A percentile compares a stretch with the other conserved stretches of the same genome.
phyloP scores from a whole-genome alignment of 2,797 vertebrate species.

The Crax fasciolata region DNA sequence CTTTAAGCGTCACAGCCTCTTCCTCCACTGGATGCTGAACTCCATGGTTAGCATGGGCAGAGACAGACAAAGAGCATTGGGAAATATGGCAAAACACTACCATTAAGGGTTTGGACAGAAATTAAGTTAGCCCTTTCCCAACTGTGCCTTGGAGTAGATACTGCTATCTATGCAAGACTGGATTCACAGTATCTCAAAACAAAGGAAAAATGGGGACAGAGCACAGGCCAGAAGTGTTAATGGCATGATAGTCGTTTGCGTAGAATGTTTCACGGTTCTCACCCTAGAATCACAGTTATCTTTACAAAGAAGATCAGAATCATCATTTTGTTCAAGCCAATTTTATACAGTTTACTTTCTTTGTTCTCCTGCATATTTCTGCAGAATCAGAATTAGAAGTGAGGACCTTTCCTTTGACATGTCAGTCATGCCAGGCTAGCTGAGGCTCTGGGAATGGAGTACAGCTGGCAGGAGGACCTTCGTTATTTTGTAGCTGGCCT shows the following conservation, averaged over 20 bases:
- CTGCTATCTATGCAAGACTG: background rate
- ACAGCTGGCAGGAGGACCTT: background rate
- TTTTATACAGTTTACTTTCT: background rate
- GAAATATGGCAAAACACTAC: accelerated
- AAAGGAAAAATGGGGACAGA: background rate
- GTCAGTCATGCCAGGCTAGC: background rate
- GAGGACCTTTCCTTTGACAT: background rate
- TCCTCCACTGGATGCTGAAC: background rate
- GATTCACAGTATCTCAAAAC: background rate
- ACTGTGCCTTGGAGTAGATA: background rate
- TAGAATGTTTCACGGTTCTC: background rate
- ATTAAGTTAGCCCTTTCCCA: background rate
- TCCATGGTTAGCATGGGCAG: background rate
- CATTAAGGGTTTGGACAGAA: background rate
- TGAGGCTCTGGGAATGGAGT: background rate
- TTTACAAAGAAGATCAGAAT: background rate
- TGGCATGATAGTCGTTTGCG: background rate
- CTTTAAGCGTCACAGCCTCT: background rate
- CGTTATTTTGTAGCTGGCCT: background rate
- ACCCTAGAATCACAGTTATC: background rate
- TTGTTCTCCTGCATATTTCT: background rate
- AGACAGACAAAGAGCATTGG: background rate
- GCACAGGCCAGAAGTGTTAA: background rate
- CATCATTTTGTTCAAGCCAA: background rate
- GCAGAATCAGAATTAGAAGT: background rate